Percentiles rank a stretch among this genome's conserved stretches.
Conservation (phyloP, 2,888 invertebrate genomes). For the Heteromyza rotundicornis region DNA sequence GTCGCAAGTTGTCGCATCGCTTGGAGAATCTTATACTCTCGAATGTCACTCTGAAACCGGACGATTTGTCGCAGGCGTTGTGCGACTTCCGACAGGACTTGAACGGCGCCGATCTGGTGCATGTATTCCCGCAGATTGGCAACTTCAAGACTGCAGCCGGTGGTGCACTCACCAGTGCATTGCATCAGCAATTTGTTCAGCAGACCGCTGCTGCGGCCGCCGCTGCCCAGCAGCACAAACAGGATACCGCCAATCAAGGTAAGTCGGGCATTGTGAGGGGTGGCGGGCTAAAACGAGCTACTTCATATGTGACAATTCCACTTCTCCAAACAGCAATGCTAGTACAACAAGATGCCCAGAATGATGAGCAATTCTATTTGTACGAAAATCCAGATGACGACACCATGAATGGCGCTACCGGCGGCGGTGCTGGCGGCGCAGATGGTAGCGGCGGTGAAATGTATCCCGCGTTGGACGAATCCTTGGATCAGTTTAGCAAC, state of each 20-base stretch:
- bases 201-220: slow-evolving; percentile 35
- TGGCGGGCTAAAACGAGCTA: background rate
- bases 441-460: slow-evolving; percentile 45
- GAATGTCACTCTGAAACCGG: slow-evolving; percentile 50
- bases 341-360: slow-evolving; percentile 30
- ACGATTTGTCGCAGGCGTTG: slow-evolving; percentile 56
- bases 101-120: slow-evolving; percentile 56
- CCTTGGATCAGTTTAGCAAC: slow-evolving; percentile 52
- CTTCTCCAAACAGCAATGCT: slow-evolving; percentile 34
- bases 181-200: slow-evolving; percentile 51
- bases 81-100: slow-evolving; percentile 60
- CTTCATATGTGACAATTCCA: background rate
- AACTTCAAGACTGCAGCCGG: slow-evolving; percentile 51
- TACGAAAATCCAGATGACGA: slow-evolving; percentile 47
- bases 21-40: slow-evolving; percentile 57
- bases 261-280: too few species aligned
- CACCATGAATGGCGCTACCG: slow-evolving; percentile 23
- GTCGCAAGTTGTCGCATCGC: slow-evolving; percentile 51
- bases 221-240: slow-evolving; percentile 34
- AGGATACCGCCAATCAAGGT: too few species aligned
- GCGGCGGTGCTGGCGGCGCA: slow-evolving; percentile 19
- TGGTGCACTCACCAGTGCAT: slow-evolving; percentile 46
- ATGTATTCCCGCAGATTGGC: slow-evolving; percentile 57
- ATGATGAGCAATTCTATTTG: slow-evolving; percentile 44
- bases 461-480: slow-evolving; percentile 53